phyloP scores from a whole-genome alignment of 2,113 vertebrate species.

The Anoplopoma fimbria region DNA sequence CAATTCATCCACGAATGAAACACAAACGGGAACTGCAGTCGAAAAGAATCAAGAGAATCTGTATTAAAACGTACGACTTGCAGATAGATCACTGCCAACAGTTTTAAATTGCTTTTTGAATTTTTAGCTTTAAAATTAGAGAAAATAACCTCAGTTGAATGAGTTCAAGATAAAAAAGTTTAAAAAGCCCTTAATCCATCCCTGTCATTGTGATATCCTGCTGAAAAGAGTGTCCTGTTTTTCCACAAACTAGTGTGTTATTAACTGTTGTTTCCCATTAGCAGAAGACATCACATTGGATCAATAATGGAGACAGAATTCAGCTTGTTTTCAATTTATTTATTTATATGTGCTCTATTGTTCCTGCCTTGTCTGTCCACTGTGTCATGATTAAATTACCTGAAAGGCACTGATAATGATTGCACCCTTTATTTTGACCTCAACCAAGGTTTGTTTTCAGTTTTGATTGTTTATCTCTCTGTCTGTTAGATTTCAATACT shows the following conservation, averaged over 20 bases:
- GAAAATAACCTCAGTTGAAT: neutral
- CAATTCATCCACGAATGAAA: conserved; percentile 51
- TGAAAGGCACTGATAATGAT: conserved; percentile 12
- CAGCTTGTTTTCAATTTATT: conserved; percentile 33
- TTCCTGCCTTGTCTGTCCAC: conserved; percentile 18
- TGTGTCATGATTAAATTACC: conserved; percentile 33
- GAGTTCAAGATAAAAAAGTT: conserved; percentile 29
- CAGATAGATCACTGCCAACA: conserved; percentile 34
- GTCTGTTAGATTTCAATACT: conserved; percentile 9
- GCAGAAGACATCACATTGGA: conserved; percentile 15
- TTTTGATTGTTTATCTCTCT: conserved; percentile 12
- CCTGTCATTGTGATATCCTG: conserved; percentile 25
- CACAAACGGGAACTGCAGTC: conserved; percentile 41
- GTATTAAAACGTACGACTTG: conserved; percentile 32
- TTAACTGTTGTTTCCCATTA: conserved; percentile 50
- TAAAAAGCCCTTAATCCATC: neutral
- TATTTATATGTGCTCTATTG: conserved; percentile 4
- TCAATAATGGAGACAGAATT: conserved; percentile 24
- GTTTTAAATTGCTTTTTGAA: conserved; percentile 38
- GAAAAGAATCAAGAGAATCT: conserved; percentile 47
- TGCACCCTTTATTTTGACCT: conserved; percentile 32
- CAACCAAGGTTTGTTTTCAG: neutral
- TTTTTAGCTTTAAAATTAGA: conserved; percentile 21
- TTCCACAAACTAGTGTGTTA: conserved; percentile 34
- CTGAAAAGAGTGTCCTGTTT: conserved; percentile 17